A percentile compares a stretch with the other conserved stretches of the same genome.
These are phyloP conservation scores for Orthosia gothica DNA, from an alignment of 2,888 invertebrate species.

Conservation along the genomic window DNA sequence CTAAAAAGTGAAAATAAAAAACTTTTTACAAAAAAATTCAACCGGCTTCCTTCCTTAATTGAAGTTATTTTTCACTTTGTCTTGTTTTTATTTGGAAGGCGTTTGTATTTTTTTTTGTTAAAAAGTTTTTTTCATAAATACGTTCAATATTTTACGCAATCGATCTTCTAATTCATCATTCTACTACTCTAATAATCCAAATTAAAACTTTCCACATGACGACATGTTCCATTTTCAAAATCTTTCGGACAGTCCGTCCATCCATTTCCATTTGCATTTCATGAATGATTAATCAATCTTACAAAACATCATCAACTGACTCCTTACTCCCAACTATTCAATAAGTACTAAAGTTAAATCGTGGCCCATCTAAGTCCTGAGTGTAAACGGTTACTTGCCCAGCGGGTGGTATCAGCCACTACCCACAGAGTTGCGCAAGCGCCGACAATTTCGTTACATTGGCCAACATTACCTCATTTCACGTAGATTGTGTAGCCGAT, in stretches of 20 bases:
- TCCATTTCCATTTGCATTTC: too few relatives aligned
- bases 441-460: slow-evolving; percentile 79
- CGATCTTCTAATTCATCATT: too few relatives aligned
- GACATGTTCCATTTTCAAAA: not conserved
- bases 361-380: slow-evolving; percentile 54
- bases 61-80: too few relatives aligned
- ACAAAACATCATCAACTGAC: not conserved
- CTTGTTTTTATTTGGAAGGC: too few relatives aligned
- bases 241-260: not conserved
- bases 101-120: too few relatives aligned
- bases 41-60: too few relatives aligned
- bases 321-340: not conserved
- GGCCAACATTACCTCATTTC: slow-evolving; percentile 78
- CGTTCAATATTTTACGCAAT: too few relatives aligned
- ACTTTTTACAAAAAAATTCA: too few relatives aligned
- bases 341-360: slow-evolving; percentile 41
- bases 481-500: slow-evolving; percentile 73
- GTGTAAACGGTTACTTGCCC: slow-evolving; percentile 52
- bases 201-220: not conserved
- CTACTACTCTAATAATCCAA: not conserved
- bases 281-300: not conserved
- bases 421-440: slow-evolving; percentile 74
- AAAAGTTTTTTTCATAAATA: too few relatives aligned
- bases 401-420: slow-evolving; percentile 68
- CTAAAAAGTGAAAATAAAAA: too few relatives aligned